Evolutionary conservation across 2,113 vertebrate species (phyloP).

Genomic region (Microtus ochrogaster): DNA sequence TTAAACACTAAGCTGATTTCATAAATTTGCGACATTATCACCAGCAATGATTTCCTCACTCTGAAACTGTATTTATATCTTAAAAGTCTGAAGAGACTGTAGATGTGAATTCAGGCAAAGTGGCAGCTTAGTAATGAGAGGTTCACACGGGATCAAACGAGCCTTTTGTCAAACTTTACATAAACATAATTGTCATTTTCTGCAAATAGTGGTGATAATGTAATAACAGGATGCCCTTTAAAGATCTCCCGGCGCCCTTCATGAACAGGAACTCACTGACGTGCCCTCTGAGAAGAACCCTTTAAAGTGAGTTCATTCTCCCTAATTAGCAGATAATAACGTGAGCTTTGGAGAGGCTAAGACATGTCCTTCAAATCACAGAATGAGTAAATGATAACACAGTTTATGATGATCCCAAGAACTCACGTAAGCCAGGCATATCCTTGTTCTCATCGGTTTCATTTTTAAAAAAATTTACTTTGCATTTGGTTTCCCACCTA

Average conservation of each 20-base stretch:
- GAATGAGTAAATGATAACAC: neutral
- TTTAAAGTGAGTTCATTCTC: slow-evolving; percentile 36
- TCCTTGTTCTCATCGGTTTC: neutral
- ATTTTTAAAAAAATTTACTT: slow-evolving; percentile 20
- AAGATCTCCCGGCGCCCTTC: neutral
- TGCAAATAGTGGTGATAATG: slow-evolving; percentile 36
- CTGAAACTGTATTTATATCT: slow-evolving; percentile 50
- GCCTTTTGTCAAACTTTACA: slow-evolving; percentile 54
- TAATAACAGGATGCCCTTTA: slow-evolving; percentile 45
- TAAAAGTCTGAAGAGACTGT: slow-evolving; percentile 27
- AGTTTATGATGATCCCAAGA: neutral
- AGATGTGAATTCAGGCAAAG: slow-evolving; percentile 24
- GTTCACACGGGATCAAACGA: slow-evolving; percentile 25
- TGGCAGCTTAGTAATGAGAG: slow-evolving; percentile 28
- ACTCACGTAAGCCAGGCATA: neutral
- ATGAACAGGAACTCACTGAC: neutral
- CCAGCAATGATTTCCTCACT: slow-evolving; percentile 41
- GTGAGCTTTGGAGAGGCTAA: neutral
- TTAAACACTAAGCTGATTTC: neutral
- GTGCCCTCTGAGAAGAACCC: slow-evolving; percentile 33
- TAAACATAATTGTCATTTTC: slow-evolving; percentile 64
- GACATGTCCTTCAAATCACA: neutral
- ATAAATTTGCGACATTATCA: slow-evolving; percentile 42
- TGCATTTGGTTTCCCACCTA: neutral
- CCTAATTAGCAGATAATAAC: slow-evolving; percentile 4